Conservation (phyloP, 2,113 vertebrate genomes). For the Chinchilla lanigera region DNA sequence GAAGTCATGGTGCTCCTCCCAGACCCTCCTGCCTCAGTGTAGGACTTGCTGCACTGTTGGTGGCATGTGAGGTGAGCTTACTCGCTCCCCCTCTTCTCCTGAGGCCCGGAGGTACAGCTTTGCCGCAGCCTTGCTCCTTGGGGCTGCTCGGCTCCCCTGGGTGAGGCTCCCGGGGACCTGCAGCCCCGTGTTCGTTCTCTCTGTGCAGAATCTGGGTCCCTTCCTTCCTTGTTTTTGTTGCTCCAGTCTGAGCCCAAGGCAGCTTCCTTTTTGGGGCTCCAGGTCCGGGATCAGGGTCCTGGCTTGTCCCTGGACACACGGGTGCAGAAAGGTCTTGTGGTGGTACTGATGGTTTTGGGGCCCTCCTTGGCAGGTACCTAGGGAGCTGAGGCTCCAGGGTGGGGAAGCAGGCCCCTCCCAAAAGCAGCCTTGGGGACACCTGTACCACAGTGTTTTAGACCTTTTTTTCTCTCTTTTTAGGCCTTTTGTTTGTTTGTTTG, state of each 20-base stretch:
- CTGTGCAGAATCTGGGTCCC: background rate
- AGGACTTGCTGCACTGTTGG: too few relatives aligned
- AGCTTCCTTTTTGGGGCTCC: background rate
- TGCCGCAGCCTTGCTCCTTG: background rate
- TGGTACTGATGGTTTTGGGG: background rate
- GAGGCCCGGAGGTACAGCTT: background rate
- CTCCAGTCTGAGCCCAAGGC: background rate
- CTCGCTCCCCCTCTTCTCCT: fast-evolving
- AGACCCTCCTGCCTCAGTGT: too few relatives aligned
- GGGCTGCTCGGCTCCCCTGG: fast-evolving
- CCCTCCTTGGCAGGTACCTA: background rate
- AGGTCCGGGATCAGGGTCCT: background rate
- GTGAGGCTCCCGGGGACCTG: background rate
- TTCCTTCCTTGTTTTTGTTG: background rate
- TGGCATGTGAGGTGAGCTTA: background rate
- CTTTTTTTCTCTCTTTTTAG: background rate
- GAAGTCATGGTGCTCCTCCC: too few relatives aligned
- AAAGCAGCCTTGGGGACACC: background rate
- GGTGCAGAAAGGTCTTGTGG: background rate
- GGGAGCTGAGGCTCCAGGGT: background rate
- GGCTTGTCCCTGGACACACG: background rate
- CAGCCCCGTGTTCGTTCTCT: background rate
- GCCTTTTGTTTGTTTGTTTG: background rate
- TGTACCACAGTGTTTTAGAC: background rate
- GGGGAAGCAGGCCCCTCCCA: background rate